Base-by-base conservation (phyloP, 2,888 invertebrate species). In the Lasioglossum malachurum region DNA sequence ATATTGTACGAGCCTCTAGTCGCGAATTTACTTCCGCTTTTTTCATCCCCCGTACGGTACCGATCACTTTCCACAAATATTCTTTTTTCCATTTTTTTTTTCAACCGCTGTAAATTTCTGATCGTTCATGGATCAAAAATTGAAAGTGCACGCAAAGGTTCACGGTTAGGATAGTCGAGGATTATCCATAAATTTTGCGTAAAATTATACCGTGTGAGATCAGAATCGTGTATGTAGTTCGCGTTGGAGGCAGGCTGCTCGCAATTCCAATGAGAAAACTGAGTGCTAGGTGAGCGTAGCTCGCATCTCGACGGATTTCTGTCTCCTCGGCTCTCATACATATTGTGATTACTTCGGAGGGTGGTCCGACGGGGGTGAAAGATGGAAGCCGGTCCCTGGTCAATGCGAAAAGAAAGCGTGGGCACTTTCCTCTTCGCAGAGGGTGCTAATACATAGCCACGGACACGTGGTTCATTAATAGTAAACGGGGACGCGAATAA, bases 251-350 rank as follows among this genome's bases (percentile, higher is more conserved):
- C 92, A 89, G 88, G 88, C 91, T 94, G 91, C 92, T 94, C 93
- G 94, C 93, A 94, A 94, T 94, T 94, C 94, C 93, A 91, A 94
- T 94, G 93, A 93, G 94, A 93, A 92, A 93, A 93, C 92, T 91
- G 90, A 90, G 87, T 92, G 91, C 92, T 90, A 92, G 90, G 92
- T 92, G 92, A 88, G 91, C 86, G 90, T 90, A 85, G 90, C 89
- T 88, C 87, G 90, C 88, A 90, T 92, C 88, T 89, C 89, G 89
- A 90, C 91, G 91, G 90, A 90, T 93, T 92, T 91, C 90, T 89
- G 93, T 92, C 91, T 91, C 90, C 93, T 91, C 91, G 90, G 89
- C 91, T 93, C 93, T 94, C 94, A 94, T 94, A 94, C 94, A 94
- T 94, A 94, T 94, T 94, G 92, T 94, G 94, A 94, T 94, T 94